These are phyloP conservation scores for Okamejei kenojei DNA, from an alignment of 2,797 vertebrate genomes.

Conservation along the genomic window DNA sequence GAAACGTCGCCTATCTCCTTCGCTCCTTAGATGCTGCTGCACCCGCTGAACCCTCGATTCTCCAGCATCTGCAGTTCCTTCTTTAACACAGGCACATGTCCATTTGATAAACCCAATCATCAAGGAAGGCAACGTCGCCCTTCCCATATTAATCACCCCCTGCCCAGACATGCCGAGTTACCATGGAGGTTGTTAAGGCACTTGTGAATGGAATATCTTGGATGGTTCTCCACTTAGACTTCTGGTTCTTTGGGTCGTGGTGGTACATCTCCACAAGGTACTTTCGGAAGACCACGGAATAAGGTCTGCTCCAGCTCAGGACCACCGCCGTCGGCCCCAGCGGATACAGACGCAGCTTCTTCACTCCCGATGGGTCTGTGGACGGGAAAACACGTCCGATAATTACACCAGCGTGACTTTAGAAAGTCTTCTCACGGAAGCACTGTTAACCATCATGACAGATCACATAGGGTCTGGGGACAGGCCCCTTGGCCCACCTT, in stretches of 20 bases:
- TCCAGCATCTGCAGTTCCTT: too few species aligned
- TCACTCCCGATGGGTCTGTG: slow-evolving; percentile 81
- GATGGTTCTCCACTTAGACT: slow-evolving; percentile 90
- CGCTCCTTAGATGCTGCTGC: too few species aligned
- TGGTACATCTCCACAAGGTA: slow-evolving; percentile 91
- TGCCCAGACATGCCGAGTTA: slow-evolving; percentile 51
- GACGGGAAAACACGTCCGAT: background rate
- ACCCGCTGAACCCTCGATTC: too few species aligned
- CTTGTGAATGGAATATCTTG: slow-evolving; percentile 86
- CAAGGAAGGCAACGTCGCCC: too few species aligned
- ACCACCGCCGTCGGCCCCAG: slow-evolving; percentile 79
- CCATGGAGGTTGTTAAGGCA: slow-evolving; percentile 82
- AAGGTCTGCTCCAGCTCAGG: slow-evolving; percentile 85
- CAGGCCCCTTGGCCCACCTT: too few species aligned
- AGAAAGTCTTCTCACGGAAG: too few species aligned
- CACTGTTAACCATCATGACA: background rate
- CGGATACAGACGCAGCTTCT: slow-evolving; percentile 75
- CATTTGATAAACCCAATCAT: background rate
- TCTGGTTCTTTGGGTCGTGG: slow-evolving; percentile 83
- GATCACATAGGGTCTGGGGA: too few species aligned
- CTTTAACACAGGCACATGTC: background rate
- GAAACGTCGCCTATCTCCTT: too few species aligned
- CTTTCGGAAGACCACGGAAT: slow-evolving; percentile 82
- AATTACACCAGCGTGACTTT: background rate
- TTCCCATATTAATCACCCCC: background rate